Evolutionary conservation across 2,113 vertebrate species (phyloP).

Genomic region (Xenotilapia caudafasciata): DNA sequence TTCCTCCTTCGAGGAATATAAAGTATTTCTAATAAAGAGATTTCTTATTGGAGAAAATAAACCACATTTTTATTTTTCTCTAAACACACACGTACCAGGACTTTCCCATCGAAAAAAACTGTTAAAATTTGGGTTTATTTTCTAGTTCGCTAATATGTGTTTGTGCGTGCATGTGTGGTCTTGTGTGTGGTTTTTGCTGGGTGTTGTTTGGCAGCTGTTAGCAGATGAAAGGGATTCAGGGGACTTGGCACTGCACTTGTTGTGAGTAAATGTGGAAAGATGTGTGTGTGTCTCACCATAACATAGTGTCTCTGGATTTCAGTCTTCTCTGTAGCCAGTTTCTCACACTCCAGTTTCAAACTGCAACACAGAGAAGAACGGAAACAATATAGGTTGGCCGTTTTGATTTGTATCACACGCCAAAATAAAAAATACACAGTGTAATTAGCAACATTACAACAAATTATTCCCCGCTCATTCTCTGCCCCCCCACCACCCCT

Average conservation of each 20-base stretch:
- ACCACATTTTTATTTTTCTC: fast-evolving
- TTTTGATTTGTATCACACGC: slow-evolving; percentile 11
- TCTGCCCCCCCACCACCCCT: not conserved
- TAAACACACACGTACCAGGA: not conserved
- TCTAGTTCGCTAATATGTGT: slow-evolving; percentile 7
- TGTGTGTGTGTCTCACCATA: slow-evolving; percentile 79
- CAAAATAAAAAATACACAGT: slow-evolving; percentile 36
- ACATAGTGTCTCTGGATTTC: slow-evolving; percentile 94
- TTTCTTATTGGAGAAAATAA: not conserved
- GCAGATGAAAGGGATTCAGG: slow-evolving; percentile 63
- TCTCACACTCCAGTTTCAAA: slow-evolving; percentile 92
- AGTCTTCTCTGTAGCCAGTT: slow-evolving; percentile 89
- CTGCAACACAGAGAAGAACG: slow-evolving; percentile 55
- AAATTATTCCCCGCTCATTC: slow-evolving; percentile 11
- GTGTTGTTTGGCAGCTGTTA: slow-evolving; percentile 61
- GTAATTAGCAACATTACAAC: slow-evolving; percentile 42
- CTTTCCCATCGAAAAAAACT: not conserved
- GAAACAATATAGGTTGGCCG: not conserved
- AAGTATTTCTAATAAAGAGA: not conserved
- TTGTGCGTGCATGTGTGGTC: slow-evolving; percentile 26
- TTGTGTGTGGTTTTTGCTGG: slow-evolving; percentile 38
- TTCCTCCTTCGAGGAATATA: not conserved
- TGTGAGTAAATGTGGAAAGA: slow-evolving; percentile 18
- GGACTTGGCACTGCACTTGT: slow-evolving; percentile 39
- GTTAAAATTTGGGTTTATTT: slow-evolving; percentile 2